Percentiles rank a stretch among this genome's conserved stretches.
phyloP scores from a whole-genome alignment of 2,797 vertebrate species.

The Bryconaethiops microstoma region DNA sequence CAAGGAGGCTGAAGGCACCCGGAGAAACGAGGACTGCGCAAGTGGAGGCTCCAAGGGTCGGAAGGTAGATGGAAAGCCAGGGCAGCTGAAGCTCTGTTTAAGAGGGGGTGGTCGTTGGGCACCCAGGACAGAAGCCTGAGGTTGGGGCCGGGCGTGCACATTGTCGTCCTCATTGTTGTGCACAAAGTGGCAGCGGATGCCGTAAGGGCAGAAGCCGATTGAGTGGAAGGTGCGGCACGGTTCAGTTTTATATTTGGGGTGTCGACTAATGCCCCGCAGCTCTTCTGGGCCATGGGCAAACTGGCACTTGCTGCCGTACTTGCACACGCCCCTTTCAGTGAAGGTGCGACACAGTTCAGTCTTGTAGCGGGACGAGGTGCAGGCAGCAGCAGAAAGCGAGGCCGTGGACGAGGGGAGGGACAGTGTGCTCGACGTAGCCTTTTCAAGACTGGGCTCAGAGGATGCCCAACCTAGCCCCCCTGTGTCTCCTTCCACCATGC shows the following conservation, averaged over 20 bases:
- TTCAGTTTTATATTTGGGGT: constrained; percentile 85
- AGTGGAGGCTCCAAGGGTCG: constrained; percentile 49
- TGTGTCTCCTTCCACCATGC: constrained; percentile 64
- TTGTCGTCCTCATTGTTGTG: constrained; percentile 81
- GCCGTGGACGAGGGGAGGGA: constrained; percentile 46
- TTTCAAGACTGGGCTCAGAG: constrained; percentile 7
- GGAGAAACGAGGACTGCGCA: constrained; percentile 14
- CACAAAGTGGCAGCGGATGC: constrained; percentile 84
- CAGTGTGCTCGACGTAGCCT: background rate
- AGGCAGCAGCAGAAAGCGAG: constrained; percentile 48
- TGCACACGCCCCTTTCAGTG: constrained; percentile 79
- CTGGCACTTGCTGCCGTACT: constrained; percentile 84
- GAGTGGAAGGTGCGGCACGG: constrained; percentile 84
- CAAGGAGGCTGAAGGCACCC: constrained; percentile 49
- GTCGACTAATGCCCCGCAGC: constrained; percentile 79
- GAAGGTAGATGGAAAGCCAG: constrained; percentile 76
- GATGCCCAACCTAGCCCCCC: constrained; percentile 51
- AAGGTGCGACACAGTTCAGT: constrained; percentile 84
- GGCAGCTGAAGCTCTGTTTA: constrained; percentile 81
- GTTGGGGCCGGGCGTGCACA: constrained; percentile 38
- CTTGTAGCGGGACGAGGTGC: constrained; percentile 79
- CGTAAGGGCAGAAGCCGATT: constrained; percentile 84
- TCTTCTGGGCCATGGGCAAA: constrained; percentile 81
- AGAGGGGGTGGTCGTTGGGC: constrained; percentile 72
- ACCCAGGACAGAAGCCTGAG: constrained; percentile 42